phyloP scores from a whole-genome alignment of 2,113 vertebrate genomes.

The Labeo rohita region DNA sequence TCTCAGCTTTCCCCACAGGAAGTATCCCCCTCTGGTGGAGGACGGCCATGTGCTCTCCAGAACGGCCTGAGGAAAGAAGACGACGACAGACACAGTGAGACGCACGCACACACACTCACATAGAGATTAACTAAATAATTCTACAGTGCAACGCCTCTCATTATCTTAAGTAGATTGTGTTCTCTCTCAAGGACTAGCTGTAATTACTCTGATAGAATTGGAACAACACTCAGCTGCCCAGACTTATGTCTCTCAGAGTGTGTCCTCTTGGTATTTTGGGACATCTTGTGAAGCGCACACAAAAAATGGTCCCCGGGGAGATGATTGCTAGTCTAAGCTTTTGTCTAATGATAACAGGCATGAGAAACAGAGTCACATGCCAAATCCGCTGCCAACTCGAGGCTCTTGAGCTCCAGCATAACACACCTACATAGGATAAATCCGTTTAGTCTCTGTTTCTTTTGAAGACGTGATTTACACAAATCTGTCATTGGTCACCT shows the following conservation, averaged over 20 bases:
- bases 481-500: neutral
- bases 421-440: constrained; percentile 13
- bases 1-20: constrained; percentile 95
- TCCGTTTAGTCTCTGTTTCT: neutral
- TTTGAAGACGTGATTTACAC: neutral
- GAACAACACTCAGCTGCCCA: constrained; percentile 50
- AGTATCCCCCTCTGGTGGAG: constrained; percentile 92
- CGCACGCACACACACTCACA: constrained; percentile 5
- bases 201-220: constrained; percentile 58
- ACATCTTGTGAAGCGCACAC: constrained; percentile 33
- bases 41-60: constrained; percentile 98
- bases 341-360: constrained; percentile 37
- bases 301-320: constrained; percentile 20
- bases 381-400: neutral
- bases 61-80: constrained; percentile 83
- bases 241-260: constrained; percentile 40
- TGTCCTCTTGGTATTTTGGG: constrained; percentile 36
- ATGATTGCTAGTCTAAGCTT: constrained; percentile 2
- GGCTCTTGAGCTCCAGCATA: neutral
- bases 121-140: constrained; percentile 51
- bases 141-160: constrained; percentile 41
- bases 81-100: neutral
- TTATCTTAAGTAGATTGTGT: constrained; percentile 55
- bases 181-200: constrained; percentile 48
- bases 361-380: constrained; percentile 17